These are phyloP conservation scores for Machimus atricapillus DNA, from an alignment of 2,888 invertebrate genomes.

Conservation along the genomic window DNA sequence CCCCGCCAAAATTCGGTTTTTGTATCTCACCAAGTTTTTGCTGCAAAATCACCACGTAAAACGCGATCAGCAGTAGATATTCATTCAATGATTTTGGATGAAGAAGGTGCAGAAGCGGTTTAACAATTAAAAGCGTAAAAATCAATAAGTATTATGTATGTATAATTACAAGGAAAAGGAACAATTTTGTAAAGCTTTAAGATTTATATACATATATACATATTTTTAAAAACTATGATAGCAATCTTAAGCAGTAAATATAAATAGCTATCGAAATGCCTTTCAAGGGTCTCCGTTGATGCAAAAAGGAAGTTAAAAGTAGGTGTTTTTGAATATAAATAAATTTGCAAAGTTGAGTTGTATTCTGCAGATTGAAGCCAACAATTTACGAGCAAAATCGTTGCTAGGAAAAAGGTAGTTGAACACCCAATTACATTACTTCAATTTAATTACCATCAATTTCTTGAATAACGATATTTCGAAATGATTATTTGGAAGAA, in stretches of 20 bases:
- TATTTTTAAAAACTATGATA: background rate
- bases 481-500: background rate
- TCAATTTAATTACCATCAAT: no score
- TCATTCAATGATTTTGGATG: constrained; percentile 72
- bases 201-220: background rate
- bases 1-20: constrained; percentile 86
- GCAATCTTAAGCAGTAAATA: background rate
- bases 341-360: no score
- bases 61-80: constrained; percentile 86
- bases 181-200: background rate
- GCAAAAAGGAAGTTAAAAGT: background rate
- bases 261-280: background rate
- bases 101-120: constrained; percentile 46
- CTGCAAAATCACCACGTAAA: constrained; percentile 75
- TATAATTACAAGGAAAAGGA: background rate
- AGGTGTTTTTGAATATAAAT: background rate
- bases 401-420: no score
- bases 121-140: constrained; percentile 22
- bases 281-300: background rate
- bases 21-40: constrained; percentile 74
- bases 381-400: no score
- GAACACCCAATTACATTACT: no score
- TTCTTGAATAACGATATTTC: background rate
- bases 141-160: background rate
- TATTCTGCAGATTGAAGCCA: no score